Evolutionary conservation across 1,140 invertebrate genomes (phyloP).

Genomic region (Battus philenor): DNA sequence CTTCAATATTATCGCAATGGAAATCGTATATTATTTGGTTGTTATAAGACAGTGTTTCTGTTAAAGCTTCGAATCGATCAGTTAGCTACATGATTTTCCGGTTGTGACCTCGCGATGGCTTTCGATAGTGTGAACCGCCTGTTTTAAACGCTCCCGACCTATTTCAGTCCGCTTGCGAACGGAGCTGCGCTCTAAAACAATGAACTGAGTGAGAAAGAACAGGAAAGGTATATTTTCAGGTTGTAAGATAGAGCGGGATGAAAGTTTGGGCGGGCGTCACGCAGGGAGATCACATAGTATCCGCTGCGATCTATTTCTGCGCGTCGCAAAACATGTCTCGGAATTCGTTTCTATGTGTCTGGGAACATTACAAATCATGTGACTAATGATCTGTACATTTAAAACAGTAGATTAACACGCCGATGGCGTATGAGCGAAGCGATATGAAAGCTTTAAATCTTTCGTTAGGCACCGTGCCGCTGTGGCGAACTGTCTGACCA

Average conservation of each 20-base stretch:
- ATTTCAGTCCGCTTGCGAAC: constrained; percentile 66
- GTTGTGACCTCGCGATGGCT: constrained; percentile 65
- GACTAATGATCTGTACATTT: constrained; percentile 58
- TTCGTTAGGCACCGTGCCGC: too few species aligned
- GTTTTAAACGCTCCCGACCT: constrained; percentile 68
- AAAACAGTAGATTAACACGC: constrained; percentile 41
- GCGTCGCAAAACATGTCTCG: constrained; percentile 72
- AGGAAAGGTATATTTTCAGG: constrained; percentile 52
- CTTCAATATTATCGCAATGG: too few species aligned
- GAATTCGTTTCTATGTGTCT: constrained; percentile 72
- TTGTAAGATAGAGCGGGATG: constrained; percentile 52
- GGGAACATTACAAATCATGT: constrained; percentile 70
- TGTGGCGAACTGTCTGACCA: too few species aligned
- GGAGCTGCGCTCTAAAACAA: constrained; percentile 63
- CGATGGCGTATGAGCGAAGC: too few species aligned
- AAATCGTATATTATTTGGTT: too few species aligned
- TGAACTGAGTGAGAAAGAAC: constrained; percentile 59
- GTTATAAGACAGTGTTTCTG: too few species aligned
- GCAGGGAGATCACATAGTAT: constrained; percentile 64
- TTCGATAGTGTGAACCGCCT: constrained; percentile 64
- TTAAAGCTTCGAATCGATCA: constrained; percentile 19
- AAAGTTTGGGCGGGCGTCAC: constrained; percentile 49
- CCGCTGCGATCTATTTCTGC: constrained; percentile 70
- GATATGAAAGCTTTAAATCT: too few species aligned
- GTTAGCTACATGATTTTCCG: constrained; percentile 38